Conservation (phyloP, 2,113 vertebrate species). For the Lagenorhynchus albirostris region DNA sequence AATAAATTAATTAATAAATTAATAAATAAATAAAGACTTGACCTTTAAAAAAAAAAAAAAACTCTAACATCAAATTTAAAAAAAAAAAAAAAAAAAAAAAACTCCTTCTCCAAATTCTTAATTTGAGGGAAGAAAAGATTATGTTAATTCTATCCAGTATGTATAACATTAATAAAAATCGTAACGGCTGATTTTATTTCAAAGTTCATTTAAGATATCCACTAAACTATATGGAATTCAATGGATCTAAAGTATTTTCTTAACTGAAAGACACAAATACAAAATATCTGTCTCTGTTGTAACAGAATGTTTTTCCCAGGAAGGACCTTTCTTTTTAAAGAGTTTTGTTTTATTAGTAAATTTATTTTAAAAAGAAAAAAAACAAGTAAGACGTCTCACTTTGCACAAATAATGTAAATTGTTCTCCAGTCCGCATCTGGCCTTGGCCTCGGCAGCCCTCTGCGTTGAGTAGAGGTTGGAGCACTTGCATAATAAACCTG, state of each 20-base stretch:
- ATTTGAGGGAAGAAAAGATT: neutral
- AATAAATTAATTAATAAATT: too few species aligned
- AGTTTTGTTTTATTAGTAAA: slow-evolving; percentile 19
- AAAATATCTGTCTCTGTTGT: neutral
- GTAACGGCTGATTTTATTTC: neutral
- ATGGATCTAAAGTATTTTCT: neutral
- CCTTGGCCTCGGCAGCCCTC: neutral
- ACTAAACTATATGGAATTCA: neutral
- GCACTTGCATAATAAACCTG: slow-evolving; percentile 37
- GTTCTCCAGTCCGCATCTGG: neutral
- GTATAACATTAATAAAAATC: neutral
- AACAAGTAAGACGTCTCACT: neutral
- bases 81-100: too few species aligned
- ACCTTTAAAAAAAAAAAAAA: too few species aligned
- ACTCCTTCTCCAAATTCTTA: neutral
- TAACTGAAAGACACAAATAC: neutral
- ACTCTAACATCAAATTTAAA: too few species aligned
- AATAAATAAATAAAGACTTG: too few species aligned
- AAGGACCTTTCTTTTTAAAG: neutral
- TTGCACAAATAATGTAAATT: slow-evolving; percentile 43
- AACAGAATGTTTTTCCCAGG: neutral
- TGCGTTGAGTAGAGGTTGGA: neutral
- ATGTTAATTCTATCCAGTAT: neutral
- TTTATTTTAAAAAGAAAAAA: slow-evolving; percentile 43
- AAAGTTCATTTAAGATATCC: neutral